phyloP scores from a whole-genome alignment of 2,113 vertebrate genomes.

The Leucosticte australis region DNA sequence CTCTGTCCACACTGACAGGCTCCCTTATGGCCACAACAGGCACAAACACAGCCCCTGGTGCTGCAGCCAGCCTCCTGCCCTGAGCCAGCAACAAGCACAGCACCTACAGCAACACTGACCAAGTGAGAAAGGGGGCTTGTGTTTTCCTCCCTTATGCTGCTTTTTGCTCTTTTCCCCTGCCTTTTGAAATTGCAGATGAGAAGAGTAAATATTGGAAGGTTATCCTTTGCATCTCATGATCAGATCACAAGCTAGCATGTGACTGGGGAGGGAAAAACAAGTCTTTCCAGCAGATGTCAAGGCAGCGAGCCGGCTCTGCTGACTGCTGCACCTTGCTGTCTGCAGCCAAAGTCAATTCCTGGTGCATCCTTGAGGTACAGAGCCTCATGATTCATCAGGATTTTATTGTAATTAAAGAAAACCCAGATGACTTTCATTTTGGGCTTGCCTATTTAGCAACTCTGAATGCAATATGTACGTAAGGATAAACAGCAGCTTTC shows the following conservation, averaged over 20 bases:
- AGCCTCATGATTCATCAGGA: slow-evolving; percentile 50
- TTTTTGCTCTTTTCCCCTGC: background rate
- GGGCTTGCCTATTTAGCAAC: slow-evolving; percentile 23
- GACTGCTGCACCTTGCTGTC: slow-evolving; percentile 27
- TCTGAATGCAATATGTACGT: background rate
- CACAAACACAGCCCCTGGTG: accelerated
- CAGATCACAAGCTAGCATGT: slow-evolving; percentile 64
- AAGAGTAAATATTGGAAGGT: slow-evolving; percentile 61
- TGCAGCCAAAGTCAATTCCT: slow-evolving; percentile 22
- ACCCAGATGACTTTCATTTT: slow-evolving; percentile 39
- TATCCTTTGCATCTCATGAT: slow-evolving; percentile 61
- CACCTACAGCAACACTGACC: background rate
- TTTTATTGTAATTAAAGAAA: slow-evolving; percentile 40
- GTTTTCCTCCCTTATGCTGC: background rate
- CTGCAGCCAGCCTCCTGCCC: background rate
- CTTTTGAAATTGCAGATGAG: slow-evolving; percentile 41
- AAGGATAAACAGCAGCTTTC: slow-evolving; percentile 17
- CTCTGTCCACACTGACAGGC: background rate
- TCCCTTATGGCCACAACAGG: background rate
- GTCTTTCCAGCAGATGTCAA: slow-evolving; percentile 52
- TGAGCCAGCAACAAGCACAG: background rate
- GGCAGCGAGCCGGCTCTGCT: background rate
- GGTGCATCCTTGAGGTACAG: slow-evolving; percentile 40
- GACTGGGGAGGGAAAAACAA: slow-evolving; percentile 56
- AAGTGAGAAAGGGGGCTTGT: background rate